Percentiles rank a stretch among this genome's conserved stretches.
Conservation (phyloP, 2,113 vertebrate species). For the Todiramphus chloris region DNA sequence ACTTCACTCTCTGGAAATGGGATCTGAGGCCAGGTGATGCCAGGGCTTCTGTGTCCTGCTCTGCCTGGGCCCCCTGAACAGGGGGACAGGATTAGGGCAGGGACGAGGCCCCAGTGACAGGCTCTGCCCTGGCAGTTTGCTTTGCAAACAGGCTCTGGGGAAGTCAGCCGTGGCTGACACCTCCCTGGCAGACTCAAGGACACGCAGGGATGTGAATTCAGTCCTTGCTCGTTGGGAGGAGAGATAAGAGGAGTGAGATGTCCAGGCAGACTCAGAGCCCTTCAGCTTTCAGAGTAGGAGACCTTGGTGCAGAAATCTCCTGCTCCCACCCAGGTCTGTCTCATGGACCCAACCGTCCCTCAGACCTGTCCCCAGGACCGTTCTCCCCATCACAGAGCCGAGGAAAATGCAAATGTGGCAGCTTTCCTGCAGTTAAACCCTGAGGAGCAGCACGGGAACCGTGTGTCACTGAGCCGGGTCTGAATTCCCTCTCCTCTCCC, state of each 20-base stretch:
- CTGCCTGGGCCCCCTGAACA: accelerated
- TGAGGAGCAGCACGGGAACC: accelerated
- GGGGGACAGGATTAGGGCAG: neutral
- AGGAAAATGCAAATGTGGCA: neutral
- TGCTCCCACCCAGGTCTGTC: neutral
- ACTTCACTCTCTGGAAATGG: neutral
- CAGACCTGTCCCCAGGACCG: neutral
- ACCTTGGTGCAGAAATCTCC: neutral
- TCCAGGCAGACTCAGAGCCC: neutral
- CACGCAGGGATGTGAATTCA: neutral
- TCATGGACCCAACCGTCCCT: neutral
- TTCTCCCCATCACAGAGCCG: neutral
- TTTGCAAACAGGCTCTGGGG: neutral
- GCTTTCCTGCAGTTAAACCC: neutral
- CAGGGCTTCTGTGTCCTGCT: neutral
- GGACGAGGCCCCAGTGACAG: accelerated
- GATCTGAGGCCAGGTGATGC: neutral
- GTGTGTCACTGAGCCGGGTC: neutral
- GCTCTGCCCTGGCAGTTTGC: neutral
- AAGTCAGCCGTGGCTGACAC: neutral
- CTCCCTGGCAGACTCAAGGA: neutral
- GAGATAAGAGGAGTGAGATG: neutral
- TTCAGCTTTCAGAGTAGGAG: neutral
- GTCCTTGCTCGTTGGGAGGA: neutral
- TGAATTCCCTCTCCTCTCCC: neutral